phyloP scores from a whole-genome alignment of 2,113 vertebrate genomes.

The Larimichthys crocea region DNA sequence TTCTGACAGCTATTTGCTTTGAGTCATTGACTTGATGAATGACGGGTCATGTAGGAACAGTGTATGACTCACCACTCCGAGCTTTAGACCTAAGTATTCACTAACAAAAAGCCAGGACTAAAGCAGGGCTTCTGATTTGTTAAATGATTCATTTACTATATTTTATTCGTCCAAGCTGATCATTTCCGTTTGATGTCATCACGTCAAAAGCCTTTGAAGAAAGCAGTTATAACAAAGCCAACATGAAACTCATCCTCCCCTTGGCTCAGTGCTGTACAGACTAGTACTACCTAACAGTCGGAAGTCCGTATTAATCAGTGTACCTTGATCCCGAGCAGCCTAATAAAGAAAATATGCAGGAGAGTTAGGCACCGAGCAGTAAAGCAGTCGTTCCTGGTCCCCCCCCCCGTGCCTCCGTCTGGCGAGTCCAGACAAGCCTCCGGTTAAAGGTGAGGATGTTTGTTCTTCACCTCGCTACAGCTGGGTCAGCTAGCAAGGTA shows the following conservation, averaged over 20 bases:
- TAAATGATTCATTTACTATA: not conserved
- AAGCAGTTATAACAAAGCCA: not conserved
- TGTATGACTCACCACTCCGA: not conserved
- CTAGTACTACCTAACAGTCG: not conserved
- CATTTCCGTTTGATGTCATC: not conserved
- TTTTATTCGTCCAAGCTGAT: not conserved
- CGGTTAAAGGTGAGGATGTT: slow-evolving; percentile 65
- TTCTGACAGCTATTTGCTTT: too few species aligned
- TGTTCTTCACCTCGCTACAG: slow-evolving; percentile 63
- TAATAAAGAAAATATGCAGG: slow-evolving; percentile 29
- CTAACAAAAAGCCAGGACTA: not conserved
- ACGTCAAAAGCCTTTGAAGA: slow-evolving; percentile 5
- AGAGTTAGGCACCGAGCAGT: not conserved
- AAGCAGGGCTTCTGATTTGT: not conserved
- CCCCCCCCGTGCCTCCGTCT: slow-evolving; percentile 14
- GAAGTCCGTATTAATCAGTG: slow-evolving; percentile 19
- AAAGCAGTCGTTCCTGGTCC: not conserved
- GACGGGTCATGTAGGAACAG: not conserved
- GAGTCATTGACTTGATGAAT: not conserved
- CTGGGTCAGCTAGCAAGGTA: slow-evolving; percentile 63
- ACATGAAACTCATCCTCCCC: not conserved
- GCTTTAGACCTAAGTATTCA: not conserved
- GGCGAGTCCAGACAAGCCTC: slow-evolving; percentile 64
- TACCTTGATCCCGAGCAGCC: slow-evolving; percentile 39
- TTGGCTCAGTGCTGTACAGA: not conserved